These are phyloP conservation scores for Maconellicoccus hirsutus DNA, from an alignment of 1,140 invertebrate species.

Conservation along the genomic window DNA sequence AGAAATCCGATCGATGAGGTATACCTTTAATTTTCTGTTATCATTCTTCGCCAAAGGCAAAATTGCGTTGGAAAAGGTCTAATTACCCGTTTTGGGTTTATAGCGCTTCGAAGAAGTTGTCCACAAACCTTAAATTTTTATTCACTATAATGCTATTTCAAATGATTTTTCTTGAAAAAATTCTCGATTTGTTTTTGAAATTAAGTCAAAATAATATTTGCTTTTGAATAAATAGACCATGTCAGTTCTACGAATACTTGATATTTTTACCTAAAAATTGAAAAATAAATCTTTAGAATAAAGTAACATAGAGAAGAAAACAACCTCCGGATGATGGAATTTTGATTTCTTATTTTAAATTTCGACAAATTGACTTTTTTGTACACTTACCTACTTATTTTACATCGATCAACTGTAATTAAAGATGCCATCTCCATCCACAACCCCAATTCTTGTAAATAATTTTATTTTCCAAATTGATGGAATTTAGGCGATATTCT, in stretches of 20 bases:
- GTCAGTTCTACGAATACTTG: no score
- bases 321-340: no score
- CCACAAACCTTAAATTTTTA: not conserved
- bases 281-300: no score
- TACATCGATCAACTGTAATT: no score
- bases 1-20: not conserved
- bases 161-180: not conserved
- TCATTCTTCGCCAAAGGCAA: not conserved
- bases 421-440: no score
- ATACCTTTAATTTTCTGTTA: slow-evolving; percentile 5
- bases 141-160: not conserved
- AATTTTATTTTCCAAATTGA: no score
- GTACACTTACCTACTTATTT: no score
- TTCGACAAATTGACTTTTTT: no score
- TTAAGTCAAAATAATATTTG: not conserved
- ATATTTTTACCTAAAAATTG: no score
- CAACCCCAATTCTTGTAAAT: no score
- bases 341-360: no score
- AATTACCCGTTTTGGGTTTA: not conserved
- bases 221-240: not conserved
- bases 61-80: not conserved
- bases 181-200: not conserved
- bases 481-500: not conserved
- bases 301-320: no score
- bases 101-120: not conserved